Base-by-base conservation (phyloP, 2,888 invertebrate genomes). In the Sipunculus nudus region DNA sequence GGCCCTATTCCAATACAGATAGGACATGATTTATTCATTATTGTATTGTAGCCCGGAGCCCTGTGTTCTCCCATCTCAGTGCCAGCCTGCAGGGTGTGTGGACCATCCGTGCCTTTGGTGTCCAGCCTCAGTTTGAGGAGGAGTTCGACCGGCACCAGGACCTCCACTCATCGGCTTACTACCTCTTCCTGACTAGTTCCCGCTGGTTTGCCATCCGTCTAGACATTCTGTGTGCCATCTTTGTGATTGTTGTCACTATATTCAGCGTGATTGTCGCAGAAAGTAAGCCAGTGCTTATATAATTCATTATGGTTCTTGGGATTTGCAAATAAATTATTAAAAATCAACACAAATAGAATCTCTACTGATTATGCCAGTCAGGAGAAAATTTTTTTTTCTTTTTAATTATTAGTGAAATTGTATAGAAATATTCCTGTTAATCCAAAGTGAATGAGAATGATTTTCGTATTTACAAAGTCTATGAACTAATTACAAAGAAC, bases 161-260 rank as follows among this genome's bases (percentile, higher is more conserved):
- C 77, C 80, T 88, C 4, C 95, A 97, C 78, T 92, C 94, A 54
- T 92, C 96, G 1, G 91, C 96, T 5, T 97, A 93, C 91, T 96
- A 90, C 79, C 86, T 94, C 75, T 95, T 94, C 82, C 89, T 98
- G 55, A 89, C 92, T 0, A 91, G 93, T 4, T 92, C 93, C 21
- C 89, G 96, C 63, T 96, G 97, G 72, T 95, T 98, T 78, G 96
- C 95, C 0, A 92, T 95, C 77, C 93, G 93, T 88, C 85, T 98
- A 74, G 98, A 98, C 81, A 86, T 93, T 69, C 88, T 94, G 53
- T 96, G 96, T 79, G 89, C 93, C 0, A 68, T 92, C 5, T 97
- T 95, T 84, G 92, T 97, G 61, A 89, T 89, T 0, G 82, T 92
- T 45, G 94, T 96, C 0, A 93, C 95, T 0, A 86, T 93, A 73